These are phyloP conservation scores for Cerceris rybyensis DNA, from an alignment of 2,888 invertebrate species.

Conservation along the genomic window DNA sequence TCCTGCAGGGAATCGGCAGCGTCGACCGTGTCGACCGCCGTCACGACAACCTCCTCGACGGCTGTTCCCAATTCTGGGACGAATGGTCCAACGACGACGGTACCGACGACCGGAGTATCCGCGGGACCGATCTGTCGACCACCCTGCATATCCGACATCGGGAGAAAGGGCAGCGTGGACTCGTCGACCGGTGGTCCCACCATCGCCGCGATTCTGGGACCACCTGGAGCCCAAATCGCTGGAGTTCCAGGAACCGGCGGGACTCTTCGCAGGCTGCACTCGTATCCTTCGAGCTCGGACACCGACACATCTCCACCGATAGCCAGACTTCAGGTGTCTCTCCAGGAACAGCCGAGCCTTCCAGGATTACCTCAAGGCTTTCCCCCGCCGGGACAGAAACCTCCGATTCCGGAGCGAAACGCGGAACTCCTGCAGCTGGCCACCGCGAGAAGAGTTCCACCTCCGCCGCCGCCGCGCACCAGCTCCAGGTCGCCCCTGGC, in stretches of 20 bases:
- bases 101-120: neutral
- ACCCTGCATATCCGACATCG: slow-evolving; percentile 83
- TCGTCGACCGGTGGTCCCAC: slow-evolving; percentile 78
- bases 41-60: too few relatives aligned
- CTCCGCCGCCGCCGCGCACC: slow-evolving; percentile 96
- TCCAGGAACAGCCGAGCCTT: slow-evolving; percentile 79
- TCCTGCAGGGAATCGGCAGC: slow-evolving; percentile 80
- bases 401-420: slow-evolving; percentile 92
- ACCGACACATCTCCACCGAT: slow-evolving; percentile 90
- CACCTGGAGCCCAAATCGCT: slow-evolving; percentile 12
- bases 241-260: slow-evolving; percentile 71
- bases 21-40: neutral
- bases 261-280: slow-evolving; percentile 89
- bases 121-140: slow-evolving; percentile 53
- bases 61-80: slow-evolving; percentile 61
- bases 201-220: slow-evolving; percentile 76
- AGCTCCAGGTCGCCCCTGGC: slow-evolving; percentile 94
- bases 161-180: slow-evolving; percentile 84
- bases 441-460: slow-evolving; percentile 90
- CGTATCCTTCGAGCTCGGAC: slow-evolving; percentile 93
- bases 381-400: slow-evolving; percentile 81
- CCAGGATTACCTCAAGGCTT: slow-evolving; percentile 59
- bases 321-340: slow-evolving; percentile 83
- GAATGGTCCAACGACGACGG: slow-evolving; percentile 1
- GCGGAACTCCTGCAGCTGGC: slow-evolving; percentile 89